A percentile compares a stretch with the other conserved stretches of the same genome.
Conservation (phyloP, 2,113 vertebrate genomes). For the Patagioenas fasciata region DNA sequence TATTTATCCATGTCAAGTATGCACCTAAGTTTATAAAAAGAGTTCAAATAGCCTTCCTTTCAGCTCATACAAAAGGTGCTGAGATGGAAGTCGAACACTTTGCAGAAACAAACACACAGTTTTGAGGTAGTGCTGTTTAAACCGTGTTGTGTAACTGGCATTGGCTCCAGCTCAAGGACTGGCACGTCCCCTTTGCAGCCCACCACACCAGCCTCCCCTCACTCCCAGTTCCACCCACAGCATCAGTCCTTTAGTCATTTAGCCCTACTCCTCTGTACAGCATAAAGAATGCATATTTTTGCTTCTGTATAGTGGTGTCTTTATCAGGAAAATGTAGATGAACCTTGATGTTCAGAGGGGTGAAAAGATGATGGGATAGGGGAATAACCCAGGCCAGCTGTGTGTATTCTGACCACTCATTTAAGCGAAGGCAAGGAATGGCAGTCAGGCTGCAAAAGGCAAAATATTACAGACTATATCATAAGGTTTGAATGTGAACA, state of each 20-base stretch:
- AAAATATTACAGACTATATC: not conserved
- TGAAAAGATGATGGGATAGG: not conserved
- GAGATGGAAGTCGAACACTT: not conserved
- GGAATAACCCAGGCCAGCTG: not conserved
- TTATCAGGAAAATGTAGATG: not conserved
- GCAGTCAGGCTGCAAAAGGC: not conserved
- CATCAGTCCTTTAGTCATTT: not conserved
- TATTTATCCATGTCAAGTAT: not conserved
- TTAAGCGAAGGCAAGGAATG: not conserved
- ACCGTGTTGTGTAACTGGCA: not conserved
- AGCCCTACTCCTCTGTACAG: not conserved
- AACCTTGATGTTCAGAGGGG: not conserved
- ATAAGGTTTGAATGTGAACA: not conserved
- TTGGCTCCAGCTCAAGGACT: not conserved
- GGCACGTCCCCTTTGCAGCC: accelerated
- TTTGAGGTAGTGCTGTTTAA: not conserved
- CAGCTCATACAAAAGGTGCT: not conserved
- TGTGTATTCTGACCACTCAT: not conserved
- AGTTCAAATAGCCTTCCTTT: not conserved
- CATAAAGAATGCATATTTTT: not conserved
- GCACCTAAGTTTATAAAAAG: not conserved
- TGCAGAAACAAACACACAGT: not conserved
- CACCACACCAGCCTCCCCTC: not conserved
- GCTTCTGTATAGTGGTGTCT: not conserved
- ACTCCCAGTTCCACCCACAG: not conserved